Evolutionary conservation across 2,797 vertebrate genomes (phyloP).

Genomic region (Champsocephalus esox): DNA sequence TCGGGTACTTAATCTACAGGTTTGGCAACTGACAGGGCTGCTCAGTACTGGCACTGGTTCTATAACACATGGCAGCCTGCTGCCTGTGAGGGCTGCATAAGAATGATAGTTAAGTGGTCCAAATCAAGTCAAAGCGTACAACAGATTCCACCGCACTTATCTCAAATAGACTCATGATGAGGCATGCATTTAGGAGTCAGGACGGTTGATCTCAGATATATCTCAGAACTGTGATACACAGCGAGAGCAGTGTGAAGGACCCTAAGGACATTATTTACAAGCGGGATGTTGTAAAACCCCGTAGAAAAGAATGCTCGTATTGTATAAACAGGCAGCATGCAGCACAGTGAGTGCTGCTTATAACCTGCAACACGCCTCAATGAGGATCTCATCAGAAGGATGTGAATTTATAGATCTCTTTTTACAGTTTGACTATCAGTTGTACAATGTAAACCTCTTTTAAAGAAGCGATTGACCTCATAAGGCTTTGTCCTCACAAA

Average conservation of each 20-base stretch:
- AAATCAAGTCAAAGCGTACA: constrained; percentile 69
- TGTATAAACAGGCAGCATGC: constrained; percentile 46
- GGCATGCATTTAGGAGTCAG: constrained; percentile 58
- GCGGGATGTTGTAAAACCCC: constrained; percentile 41
- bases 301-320: constrained; percentile 43
- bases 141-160: constrained; percentile 70
- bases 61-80: constrained; percentile 68
- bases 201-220: constrained; percentile 50
- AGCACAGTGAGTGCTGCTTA: constrained; percentile 23
- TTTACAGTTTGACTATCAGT: constrained; percentile 64
- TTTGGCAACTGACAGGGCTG: constrained; percentile 68
- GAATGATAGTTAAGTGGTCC: constrained; percentile 69
- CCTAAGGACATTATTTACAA: constrained; percentile 46
- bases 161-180: constrained; percentile 68
- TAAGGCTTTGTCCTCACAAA: constrained; percentile 50
- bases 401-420: constrained; percentile 35
- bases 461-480: constrained; percentile 57
- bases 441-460: constrained; percentile 58
- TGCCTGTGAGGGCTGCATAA: constrained; percentile 67
- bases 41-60: constrained; percentile 64
- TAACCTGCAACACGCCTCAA: constrained; percentile 2
- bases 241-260: constrained; percentile 50
- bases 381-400: constrained; percentile 36
- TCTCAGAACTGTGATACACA: constrained; percentile 43
- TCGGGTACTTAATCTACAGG: constrained; percentile 75